Base-by-base conservation (phyloP, 2,113 vertebrate species). In the Nerophis lumbriciformis region DNA sequence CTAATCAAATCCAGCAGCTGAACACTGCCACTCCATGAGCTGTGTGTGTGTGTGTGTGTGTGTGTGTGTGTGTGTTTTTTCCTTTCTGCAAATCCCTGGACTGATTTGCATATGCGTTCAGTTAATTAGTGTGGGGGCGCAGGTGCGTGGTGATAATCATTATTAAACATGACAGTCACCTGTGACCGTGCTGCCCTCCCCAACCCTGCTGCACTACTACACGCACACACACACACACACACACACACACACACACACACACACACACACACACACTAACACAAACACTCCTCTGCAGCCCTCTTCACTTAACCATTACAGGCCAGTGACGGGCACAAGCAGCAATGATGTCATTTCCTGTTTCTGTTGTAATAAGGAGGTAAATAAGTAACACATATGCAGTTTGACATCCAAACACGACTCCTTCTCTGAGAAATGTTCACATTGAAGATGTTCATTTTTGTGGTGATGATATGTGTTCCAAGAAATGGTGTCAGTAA, bases 161-260 rank as follows among this genome's bases (percentile, higher is more conserved):
- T 95, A 97, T 96, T 95, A 97, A 94, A 97, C 95, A 95, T 95
- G 95, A 97, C 95, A 95, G 94, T 95, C 94, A 96, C 94, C 94
- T 96, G 94, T 95, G 95, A 95, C 95, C 93, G 37, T 5, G 6
- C 63, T 86, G 84, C 78, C 80, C 85, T 83, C 76, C 91, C 91
- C 88, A 92, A 91, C 93, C 93, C 92, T 89, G 16, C 16, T 44
- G 55, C 16, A 12, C 37, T 56, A 38, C 59, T 16, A 88, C 92
- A 90, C 91, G 93, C 56, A 66, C 12, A 70, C 62, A 68, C 71
- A 53, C 65, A 49, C 64, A 50, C 58, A 50, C 51, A 53, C 44
- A 52, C 60, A 62, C 53, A 49, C 55, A 50, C 47, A 59, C 54
- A 59, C 51, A 52, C 83, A 85, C 88, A 87, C 91, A 90, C 88